Base-by-base conservation (phyloP, 2,888 invertebrate species). In the Pterobdella sp. region DNA sequence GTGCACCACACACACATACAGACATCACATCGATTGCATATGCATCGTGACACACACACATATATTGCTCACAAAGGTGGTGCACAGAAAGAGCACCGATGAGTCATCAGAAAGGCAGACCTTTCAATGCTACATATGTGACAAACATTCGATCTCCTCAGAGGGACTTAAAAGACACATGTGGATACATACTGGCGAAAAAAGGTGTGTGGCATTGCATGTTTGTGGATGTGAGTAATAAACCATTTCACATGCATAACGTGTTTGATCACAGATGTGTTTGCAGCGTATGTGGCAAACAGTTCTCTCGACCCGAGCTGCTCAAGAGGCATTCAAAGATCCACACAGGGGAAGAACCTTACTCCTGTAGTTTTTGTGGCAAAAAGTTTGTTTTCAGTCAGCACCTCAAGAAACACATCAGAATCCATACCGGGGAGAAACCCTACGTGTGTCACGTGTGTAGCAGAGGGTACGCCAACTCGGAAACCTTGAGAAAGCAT, bases 301-400 rank as follows among this genome's bases (percentile, higher is more conserved):
- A 71, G 63, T 71, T 71, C 35, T 71, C 71, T 1, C 34, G 71
- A 26, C 71, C 71, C 32, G 71, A 71, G 37, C 35, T 71, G n/a
- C 37, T 71, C 63, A 71, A 71, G 31, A 60, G 71, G 3, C 71
- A 71, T 29, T 35, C 42, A 34, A 71, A 71, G 37, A 71, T 71
- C 37, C 71, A 71, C 63, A 71, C 71, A 1, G 71, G 71, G 22
- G 71, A 71, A 37, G 71, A 71, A 34, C 71, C 71, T 2, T 71
- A 49, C 63, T 56, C 32, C 34, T 71, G 71, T 32, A 37, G 26
- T 31, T 71, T 71, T 37, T 71, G 71, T 31, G 71, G 71, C 56
- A 71, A 71, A 63, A 71, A 71, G 36, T 71, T 71, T 29, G 71
- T 71, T 34, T 71, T 71, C 71, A 71, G 71, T n/a, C 71, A 71